Evolutionary conservation across 2,888 invertebrate genomes (phyloP).

Genomic region (Opisthograptis luteolata): DNA sequence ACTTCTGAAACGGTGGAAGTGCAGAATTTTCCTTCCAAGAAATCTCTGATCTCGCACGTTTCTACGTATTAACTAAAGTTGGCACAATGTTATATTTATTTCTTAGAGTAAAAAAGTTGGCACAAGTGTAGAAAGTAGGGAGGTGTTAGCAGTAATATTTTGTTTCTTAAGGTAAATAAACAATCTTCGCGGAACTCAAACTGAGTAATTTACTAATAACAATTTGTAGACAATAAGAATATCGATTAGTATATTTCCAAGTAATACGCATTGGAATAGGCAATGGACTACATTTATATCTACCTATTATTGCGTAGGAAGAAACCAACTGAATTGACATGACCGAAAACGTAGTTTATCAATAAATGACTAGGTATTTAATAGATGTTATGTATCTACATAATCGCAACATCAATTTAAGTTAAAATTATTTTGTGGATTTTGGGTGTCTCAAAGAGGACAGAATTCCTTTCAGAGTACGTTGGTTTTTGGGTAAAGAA

Average conservation of each 20-base stretch:
- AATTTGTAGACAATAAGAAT: not conserved
- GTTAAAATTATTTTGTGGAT: too few relatives aligned
- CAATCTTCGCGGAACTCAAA: not conserved
- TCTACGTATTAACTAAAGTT: constrained; percentile 12
- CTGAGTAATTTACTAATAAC: not conserved
- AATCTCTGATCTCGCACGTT: constrained; percentile 3
- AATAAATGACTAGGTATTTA: too few relatives aligned
- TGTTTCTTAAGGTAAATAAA: constrained; percentile 2
- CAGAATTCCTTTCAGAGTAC: not conserved
- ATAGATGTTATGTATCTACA: too few relatives aligned
- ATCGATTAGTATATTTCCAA: not conserved
- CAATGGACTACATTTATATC: too few relatives aligned
- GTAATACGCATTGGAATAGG: not conserved
- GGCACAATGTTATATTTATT: constrained; percentile 1
- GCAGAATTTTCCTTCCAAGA: constrained; percentile 7
- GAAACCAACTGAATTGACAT: too few relatives aligned
- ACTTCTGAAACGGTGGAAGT: constrained; percentile 12
- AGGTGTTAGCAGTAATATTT: not conserved
- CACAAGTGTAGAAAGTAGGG: too few relatives aligned
- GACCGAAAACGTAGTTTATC: too few relatives aligned
- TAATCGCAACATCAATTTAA: too few relatives aligned
- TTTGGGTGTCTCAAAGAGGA: too few relatives aligned
- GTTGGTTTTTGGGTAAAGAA: not conserved
- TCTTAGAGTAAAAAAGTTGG: constrained; percentile 3
- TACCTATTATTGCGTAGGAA: too few relatives aligned